Evolutionary conservation across 2,797 vertebrate species (phyloP), one percentile per base, ranked within the genome.

Genomic region (Enteromius argenteus): DNA sequence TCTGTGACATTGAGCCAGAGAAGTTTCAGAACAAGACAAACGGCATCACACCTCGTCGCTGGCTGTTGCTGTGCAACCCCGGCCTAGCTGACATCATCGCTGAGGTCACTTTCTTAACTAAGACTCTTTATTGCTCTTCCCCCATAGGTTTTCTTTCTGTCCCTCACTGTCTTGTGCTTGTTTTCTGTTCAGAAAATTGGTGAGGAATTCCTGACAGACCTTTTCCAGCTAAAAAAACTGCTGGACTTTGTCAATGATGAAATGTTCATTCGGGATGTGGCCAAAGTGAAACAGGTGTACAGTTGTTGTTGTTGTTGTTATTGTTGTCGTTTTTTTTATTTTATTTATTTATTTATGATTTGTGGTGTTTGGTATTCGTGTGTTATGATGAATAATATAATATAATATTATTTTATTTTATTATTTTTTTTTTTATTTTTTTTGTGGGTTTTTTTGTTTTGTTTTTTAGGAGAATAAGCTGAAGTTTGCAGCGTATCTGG

Each of bases 21-120:
- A 97, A 97, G 90, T 97, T 97, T 89, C 97, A 97, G 93, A 98
- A 97, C 86, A 98, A 98, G 92, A 97, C 96, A 0, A 98, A 97
- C 0, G 97, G 97, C 17, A 96, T 97, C 91, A 97, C 96, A 0
- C 96, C 97, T 0, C 94, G 96, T 15, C 95, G 96, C 62, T 97
- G 97, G 97, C 94, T 98, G n/a, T 89, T 97, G 77, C 91, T 97
- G 32, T 97, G 96, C 81, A 97, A 97, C 91, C 96, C 96, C 0
- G 96, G 96, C 19, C 93, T 97, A 42, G 94, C 96, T 0, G 96
- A 96, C 0, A 71, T 96, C 86, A 95, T 97, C 14, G 93, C 94
- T n/a, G 96, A 97, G 96, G 96, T 97, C 90, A 8, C 32, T 1
- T 9, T 19, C 32, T 58, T 64, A 44, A 46, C 23, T 0, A 15